Percentiles rank a stretch among this genome's conserved stretches.
phyloP scores from a whole-genome alignment of 1,140 invertebrate genomes.

The Cydia pomonella region DNA sequence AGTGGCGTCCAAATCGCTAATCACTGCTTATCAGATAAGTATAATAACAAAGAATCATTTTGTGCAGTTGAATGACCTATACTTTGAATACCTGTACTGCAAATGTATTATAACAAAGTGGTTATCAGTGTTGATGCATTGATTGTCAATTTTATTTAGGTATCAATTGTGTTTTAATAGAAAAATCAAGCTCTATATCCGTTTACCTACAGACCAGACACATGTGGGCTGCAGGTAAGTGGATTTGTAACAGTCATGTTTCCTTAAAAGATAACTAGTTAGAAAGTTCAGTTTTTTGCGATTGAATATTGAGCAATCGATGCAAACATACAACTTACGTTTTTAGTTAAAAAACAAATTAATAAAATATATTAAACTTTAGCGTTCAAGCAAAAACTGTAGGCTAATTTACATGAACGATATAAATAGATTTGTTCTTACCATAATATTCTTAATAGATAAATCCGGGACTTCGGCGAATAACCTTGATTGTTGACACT shows the following conservation, averaged over 20 bases:
- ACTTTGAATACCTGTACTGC: background rate
- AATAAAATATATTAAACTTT: background rate
- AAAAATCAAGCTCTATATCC: background rate
- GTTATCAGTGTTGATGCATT: background rate
- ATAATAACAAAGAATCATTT: background rate
- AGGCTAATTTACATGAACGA: background rate
- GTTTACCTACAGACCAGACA: background rate
- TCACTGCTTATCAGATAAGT: background rate
- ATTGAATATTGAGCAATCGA: background rate
- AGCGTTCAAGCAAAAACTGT: background rate
- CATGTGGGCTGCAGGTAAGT: background rate
- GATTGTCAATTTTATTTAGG: background rate
- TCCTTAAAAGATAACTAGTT: constrained; percentile 50
- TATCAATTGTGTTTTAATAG: background rate
- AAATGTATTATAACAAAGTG: background rate
- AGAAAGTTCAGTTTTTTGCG: constrained; percentile 46
- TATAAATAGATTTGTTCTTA: constrained; percentile 21
- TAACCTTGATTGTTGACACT: constrained; percentile 52
- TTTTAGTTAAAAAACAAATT: background rate
- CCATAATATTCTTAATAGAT: constrained; percentile 36
- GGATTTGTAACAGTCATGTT: constrained; percentile 38
- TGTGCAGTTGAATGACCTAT: background rate
- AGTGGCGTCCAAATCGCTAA: background rate
- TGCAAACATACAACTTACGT: background rate
- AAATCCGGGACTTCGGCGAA: constrained; percentile 39